These are phyloP conservation scores for Leptopilina clavipes DNA, from an alignment of 1,140 invertebrate genomes.

Conservation along the genomic window DNA sequence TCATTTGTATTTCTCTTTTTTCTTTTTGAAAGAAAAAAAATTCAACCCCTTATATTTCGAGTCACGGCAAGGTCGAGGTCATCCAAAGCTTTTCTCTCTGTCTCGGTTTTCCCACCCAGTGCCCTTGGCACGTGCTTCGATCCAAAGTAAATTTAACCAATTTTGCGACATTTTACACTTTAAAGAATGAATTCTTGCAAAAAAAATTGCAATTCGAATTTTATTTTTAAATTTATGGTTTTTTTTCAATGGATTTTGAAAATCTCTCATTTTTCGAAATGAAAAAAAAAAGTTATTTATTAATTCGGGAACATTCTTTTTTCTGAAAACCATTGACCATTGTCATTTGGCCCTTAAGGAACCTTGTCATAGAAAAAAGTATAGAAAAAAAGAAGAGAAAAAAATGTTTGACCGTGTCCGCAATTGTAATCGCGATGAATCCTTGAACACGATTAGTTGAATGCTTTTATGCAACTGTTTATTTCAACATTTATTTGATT, in stretches of 20 bases:
- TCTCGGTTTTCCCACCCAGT: slow-evolving; percentile 4
- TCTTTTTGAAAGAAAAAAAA: not conserved
- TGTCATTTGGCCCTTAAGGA: no score
- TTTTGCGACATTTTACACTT: not conserved
- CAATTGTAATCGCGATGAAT: slow-evolving; percentile 50
- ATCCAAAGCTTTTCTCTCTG: slow-evolving; percentile 1
- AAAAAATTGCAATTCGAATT: not conserved
- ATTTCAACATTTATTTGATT: slow-evolving; percentile 54
- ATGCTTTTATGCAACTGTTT: slow-evolving; percentile 53
- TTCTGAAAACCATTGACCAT: no score
- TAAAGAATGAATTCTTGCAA: not conserved
- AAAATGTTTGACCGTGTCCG: no score
- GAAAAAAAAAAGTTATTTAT: no score
- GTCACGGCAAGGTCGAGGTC: slow-evolving; percentile 18
- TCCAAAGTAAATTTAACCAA: slow-evolving; percentile 15
- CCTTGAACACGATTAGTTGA: slow-evolving; percentile 53
- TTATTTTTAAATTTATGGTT: no score
- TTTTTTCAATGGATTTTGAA: no score
- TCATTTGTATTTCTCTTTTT: not conserved
- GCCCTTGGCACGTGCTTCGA: slow-evolving; percentile 30
- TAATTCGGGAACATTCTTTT: no score
- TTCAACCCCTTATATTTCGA: slow-evolving; percentile 4
- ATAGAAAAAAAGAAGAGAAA: no score
- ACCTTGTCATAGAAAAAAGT: no score
- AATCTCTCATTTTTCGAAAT: no score